Base-by-base conservation (phyloP, 2,888 invertebrate species). In the Aphidius colemani region DNA sequence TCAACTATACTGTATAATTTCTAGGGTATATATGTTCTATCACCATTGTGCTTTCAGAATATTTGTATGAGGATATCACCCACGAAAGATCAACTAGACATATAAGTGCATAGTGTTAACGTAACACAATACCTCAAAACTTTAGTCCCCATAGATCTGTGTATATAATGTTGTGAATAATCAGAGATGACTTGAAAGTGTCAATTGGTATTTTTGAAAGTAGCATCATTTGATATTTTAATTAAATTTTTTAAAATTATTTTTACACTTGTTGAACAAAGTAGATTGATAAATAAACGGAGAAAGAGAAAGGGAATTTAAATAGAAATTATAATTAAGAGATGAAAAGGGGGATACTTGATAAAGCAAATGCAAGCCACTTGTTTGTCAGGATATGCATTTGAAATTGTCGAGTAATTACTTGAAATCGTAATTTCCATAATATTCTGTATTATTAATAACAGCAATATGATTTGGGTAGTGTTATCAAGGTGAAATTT, bases 111-210 rank as follows among this genome's bases (percentile, higher is more conserved):
- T 30, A 5, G 5, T 30, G 5, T 30, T 30, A 30, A 30, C 30
- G 5, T 30, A 30, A 75, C 74, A 74, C 71, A 74, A 71, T 74
- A 72, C 73, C 74, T 74, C 76, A 75, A 77, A 76, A 76, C 76
- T 76, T 73, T 72, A 18, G 13, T 1, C 13, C n/a, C n/a, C n/a
- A n/a, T 18, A 18, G 13, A 18, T 18, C 13, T 1, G 13, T 18
- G 13, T 18, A 18, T 18, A 18, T 18, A 18, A 1, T 18, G 13
- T 18, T 18, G 13, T 18, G 13, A 18, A 18, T 18, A 18, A 18
- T 18, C 2, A 18, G 13, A 18, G 1, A 18, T 18, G 13, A 18
- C 13, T 18, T 18, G 13, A 18, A 18, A 2, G 1, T 18, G 2
- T 1, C 13, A 13, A 13, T 13, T 13, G 13, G 1, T 18, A 18